Evolutionary conservation across 2,113 vertebrate species (phyloP), one percentile per base, ranked within the genome.

Genomic region (Actenoides hombroni): DNA sequence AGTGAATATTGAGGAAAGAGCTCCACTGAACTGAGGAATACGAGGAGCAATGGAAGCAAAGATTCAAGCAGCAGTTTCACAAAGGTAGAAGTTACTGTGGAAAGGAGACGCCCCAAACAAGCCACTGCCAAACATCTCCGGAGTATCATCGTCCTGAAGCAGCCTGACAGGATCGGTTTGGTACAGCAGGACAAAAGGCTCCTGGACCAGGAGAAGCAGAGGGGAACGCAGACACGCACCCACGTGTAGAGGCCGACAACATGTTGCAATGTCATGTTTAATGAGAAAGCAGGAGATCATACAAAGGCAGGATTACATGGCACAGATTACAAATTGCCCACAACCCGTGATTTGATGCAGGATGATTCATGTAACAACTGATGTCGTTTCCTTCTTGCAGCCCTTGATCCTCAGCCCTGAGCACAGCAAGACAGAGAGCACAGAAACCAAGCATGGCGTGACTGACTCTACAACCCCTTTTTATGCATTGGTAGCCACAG

Each of bases 211-310:
- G 61, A 83, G 42, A 15, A 80, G 57, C 19, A 24, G 49, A 16
- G 35, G 74, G 51, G 65, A 78, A 39, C 28, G 16, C 20, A 61
- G 77, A 69, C 25, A 44, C 3, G 7, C 13, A 31, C 35, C 11
- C 69, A 51, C 10, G 4, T 9, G 0, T 8, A 15, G 31, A 82
- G 48, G 1, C 74, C 68, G 65, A 16, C 1, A 28, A 48, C 9
- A 19, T 46, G 54, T 82, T 94, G 94, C 76, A 54, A 88, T 2
- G 23, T 42, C 83, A 37, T 64, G 25, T 95, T 97, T 97, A 97
- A 94, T 96, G 80, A 92, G 91, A 78, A 86, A 67, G 40, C 10
- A 40, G n/a, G 61, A 70, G 76, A 70, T 42, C 59, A 44, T 65
- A 60, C 94, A 88, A 42, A 51, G 60, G 53, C 42, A 48, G 63